A percentile compares a stretch with the other conserved stretches of the same genome.
phyloP scores from a whole-genome alignment of 2,888 invertebrate genomes.

The Tachina grossa region DNA sequence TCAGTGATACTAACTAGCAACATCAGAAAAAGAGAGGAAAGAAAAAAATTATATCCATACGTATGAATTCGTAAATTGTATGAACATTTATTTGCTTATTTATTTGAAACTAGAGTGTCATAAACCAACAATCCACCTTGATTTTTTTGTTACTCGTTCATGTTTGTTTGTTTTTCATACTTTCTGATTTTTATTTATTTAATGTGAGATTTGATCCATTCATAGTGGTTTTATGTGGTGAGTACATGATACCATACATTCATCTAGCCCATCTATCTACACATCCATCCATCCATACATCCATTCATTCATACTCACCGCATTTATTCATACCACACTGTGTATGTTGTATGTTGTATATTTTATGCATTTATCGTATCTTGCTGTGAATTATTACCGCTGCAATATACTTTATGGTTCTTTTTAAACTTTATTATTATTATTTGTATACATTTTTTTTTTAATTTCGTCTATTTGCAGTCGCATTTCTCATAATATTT shows the following conservation, averaged over 20 bases:
- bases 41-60: conserved; percentile 32
- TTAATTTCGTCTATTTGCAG: conserved; percentile 55
- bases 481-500: conserved; percentile 54
- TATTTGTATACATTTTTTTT: conserved; percentile 20
- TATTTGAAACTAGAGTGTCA: conserved; percentile 69
- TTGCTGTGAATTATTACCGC: conserved; percentile 71
- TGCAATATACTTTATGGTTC: conserved; percentile 68
- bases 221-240: conserved; percentile 35
- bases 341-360: conserved; percentile 28
- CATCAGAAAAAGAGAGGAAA: conserved; percentile 18
- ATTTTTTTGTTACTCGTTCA: conserved; percentile 53
- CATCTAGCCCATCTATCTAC: conserved; percentile 31
- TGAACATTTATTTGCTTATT: conserved; percentile 57
- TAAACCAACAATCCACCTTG: conserved; percentile 70
- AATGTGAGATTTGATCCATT: conserved; percentile 61
- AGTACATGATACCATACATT: conserved; percentile 25
- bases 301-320: conserved; percentile 12
- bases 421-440: conserved; percentile 50
- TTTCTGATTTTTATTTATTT: conserved; percentile 56
- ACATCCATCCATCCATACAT: conserved; percentile 31
- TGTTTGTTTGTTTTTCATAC: conserved; percentile 14
- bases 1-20: conserved; percentile 58
- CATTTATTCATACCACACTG: conserved; percentile 15
- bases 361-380: conserved; percentile 68
- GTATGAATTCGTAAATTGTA: conserved; percentile 47